Percentiles rank a stretch among this genome's conserved stretches.
Evolutionary conservation across 1,140 invertebrate species (phyloP).

Genomic region (Hylyphantes graminicola): DNA sequence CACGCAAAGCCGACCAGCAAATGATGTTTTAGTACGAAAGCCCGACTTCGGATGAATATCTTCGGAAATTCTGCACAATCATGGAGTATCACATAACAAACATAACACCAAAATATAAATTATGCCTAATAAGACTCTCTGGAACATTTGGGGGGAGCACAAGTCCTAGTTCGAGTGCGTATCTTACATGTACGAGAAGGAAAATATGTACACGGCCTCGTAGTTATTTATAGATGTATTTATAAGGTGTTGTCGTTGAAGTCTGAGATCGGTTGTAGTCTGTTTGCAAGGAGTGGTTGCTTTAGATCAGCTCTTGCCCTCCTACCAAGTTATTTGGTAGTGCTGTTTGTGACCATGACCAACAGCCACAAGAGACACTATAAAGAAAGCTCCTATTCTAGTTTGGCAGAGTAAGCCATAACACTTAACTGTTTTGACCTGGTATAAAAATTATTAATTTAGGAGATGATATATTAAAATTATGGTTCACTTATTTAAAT

Average conservation of each 20-base stretch:
- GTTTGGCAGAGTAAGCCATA: too few relatives aligned
- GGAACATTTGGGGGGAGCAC: constrained; percentile 33
- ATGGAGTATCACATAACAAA: constrained; percentile 55
- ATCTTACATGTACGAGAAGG: constrained; percentile 54
- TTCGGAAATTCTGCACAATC: neutral
- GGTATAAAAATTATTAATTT: too few relatives aligned
- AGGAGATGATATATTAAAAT: too few relatives aligned
- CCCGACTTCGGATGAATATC: constrained; percentile 33
- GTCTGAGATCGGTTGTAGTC: neutral
- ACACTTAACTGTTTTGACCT: too few relatives aligned
- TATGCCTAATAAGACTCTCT: constrained; percentile 59
- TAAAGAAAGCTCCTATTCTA: too few relatives aligned
- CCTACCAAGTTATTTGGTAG: too few relatives aligned
- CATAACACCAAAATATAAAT: constrained; percentile 61
- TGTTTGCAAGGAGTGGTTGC: too few relatives aligned
- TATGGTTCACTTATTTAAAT: too few relatives aligned
- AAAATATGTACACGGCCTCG: constrained; percentile 54
- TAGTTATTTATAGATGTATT: constrained; percentile 39
- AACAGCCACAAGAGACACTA: too few relatives aligned
- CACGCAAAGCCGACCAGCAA: constrained; percentile 38
- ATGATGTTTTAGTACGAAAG: constrained; percentile 57
- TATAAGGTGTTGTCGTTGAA: constrained; percentile 5
- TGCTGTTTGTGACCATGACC: too few relatives aligned
- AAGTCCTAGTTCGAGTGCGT: constrained; percentile 44
- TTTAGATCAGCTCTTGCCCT: too few relatives aligned